A percentile compares a stretch with the other conserved stretches of the same genome.
Evolutionary conservation across 2,888 invertebrate genomes (phyloP).

Genomic region (Brachyopa scutellaris): DNA sequence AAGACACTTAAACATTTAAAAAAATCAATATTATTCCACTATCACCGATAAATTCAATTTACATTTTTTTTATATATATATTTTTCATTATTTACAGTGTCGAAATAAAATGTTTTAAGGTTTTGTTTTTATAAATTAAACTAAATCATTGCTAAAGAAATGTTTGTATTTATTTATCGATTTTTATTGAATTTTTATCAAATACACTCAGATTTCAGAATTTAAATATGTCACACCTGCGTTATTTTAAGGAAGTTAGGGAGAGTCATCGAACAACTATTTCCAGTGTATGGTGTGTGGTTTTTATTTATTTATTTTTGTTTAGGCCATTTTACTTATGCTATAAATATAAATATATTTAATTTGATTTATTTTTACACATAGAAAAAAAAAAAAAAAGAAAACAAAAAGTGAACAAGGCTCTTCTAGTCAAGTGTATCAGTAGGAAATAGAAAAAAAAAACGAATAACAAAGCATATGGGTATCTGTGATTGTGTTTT

Average conservation of each 20-base stretch:
- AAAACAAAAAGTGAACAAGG: too few species aligned
- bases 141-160: conserved; percentile 33
- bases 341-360: conserved; percentile 51
- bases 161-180: too few species aligned
- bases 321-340: conserved; percentile 1
- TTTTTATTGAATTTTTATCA: conserved; percentile 2
- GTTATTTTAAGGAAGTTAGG: background rate
- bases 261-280: background rate
- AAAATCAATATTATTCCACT: conserved; percentile 68
- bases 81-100: conserved; percentile 57
- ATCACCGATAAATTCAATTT: conserved; percentile 69
- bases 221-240: too few species aligned
- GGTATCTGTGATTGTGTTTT: background rate
- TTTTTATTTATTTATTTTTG: background rate
- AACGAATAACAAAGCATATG: conserved; percentile 22
- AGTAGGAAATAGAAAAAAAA: background rate
- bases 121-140: conserved; percentile 15
- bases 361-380: conserved; percentile 21
- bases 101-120: conserved; percentile 16
- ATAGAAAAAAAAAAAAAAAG: background rate
- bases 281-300: conserved; percentile 27
- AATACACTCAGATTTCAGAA: too few species aligned
- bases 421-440: too few species aligned
- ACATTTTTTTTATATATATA: conserved; percentile 35
- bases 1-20: conserved; percentile 58